Evolutionary conservation across 2,113 vertebrate genomes (phyloP), one percentile per base, ranked within the genome.

Genomic region (Hippocampus abdominalis): DNA sequence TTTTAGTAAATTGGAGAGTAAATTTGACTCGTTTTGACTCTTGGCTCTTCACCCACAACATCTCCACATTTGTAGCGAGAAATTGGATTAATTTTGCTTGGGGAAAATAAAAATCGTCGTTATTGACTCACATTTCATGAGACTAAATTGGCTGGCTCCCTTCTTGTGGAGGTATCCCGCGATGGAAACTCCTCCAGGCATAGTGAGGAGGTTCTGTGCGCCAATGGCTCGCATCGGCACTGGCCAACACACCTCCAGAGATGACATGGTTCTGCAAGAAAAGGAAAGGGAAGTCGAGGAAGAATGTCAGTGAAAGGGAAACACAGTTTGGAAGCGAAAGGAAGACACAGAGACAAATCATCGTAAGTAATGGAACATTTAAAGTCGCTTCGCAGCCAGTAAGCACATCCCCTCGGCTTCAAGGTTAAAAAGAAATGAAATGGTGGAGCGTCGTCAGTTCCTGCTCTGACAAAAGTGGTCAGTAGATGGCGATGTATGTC

Each of bases 141-240:
- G 92, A 83, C 96, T 97, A 83, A 98, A 93, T 83, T 98, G 96
- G 46, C 94, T 98, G 12, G 95, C 96, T n/a, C 96, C 96, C 80
- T 98, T 98, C 90, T 99, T 99, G 87, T 99, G 97, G 62, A 98
- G 92, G 82, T 98, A 99, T 1, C 96, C 96, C 0, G 95, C 87
- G 0, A 89, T 91, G 70, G 91, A 88, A 42, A 98, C 95, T 8
- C 96, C 96, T 66, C 96, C 96, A 0, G 97, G 97, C 96, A 99
- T 98, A 5, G 97, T 98, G 71, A 99, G 84, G 69, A 99, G 93
- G 81, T 98, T 98, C 90, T 98, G 97, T 67, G 97, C 97, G 64
- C 97, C 96, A 11, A 98, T 98, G 78, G 96, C 96, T 88, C 93
- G 94, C 97, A 99, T 98, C 9, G 97, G 97, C 69, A 93, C 80